These are phyloP conservation scores for Pomatorhinus ruficollis DNA, from an alignment of 2,113 vertebrate genomes.

Conservation along the genomic window DNA sequence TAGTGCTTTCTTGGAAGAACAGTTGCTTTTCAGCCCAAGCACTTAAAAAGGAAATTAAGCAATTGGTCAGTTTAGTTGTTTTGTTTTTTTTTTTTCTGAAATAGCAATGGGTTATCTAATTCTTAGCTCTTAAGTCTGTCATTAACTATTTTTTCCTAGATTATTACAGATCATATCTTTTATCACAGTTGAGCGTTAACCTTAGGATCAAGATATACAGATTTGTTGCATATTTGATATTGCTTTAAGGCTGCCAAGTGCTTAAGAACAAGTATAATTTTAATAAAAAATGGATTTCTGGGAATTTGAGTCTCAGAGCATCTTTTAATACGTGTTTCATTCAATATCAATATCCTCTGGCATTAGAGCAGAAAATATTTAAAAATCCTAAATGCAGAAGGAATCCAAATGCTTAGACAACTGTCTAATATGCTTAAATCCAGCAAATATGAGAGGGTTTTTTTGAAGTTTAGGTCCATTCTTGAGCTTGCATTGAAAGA, in stretches of 20 bases:
- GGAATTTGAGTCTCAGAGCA: conserved; percentile 62
- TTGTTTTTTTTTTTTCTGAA: conserved; percentile 66
- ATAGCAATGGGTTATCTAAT: conserved; percentile 75
- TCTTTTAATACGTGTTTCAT: conserved; percentile 47
- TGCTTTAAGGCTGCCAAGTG: conserved; percentile 62
- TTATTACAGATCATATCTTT: conserved; percentile 74
- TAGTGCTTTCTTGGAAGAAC: conserved; percentile 87
- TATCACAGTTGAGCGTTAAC: conserved; percentile 63
- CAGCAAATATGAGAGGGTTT: background rate
- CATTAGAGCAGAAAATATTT: conserved; percentile 55
- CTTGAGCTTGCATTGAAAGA: conserved; percentile 10
- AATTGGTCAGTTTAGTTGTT: conserved; percentile 75
- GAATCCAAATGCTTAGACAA: conserved; percentile 43
- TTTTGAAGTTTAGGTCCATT: conserved; percentile 43
- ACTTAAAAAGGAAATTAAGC: conserved; percentile 86
- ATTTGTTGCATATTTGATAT: conserved; percentile 58
- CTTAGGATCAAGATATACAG: conserved; percentile 67
- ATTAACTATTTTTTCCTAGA: conserved; percentile 77
- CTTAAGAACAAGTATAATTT: conserved; percentile 69
- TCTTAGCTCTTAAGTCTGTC: conserved; percentile 75
- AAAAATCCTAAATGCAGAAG: conserved; percentile 54
- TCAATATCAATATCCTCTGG: conserved; percentile 42
- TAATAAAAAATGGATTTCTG: conserved; percentile 72
- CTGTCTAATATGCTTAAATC: conserved; percentile 56
- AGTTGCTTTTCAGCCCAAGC: conserved; percentile 83